A percentile compares a stretch with the other conserved stretches of the same genome.
Conservation (phyloP, 2,113 vertebrate species). For the Eolophus roseicapilla region DNA sequence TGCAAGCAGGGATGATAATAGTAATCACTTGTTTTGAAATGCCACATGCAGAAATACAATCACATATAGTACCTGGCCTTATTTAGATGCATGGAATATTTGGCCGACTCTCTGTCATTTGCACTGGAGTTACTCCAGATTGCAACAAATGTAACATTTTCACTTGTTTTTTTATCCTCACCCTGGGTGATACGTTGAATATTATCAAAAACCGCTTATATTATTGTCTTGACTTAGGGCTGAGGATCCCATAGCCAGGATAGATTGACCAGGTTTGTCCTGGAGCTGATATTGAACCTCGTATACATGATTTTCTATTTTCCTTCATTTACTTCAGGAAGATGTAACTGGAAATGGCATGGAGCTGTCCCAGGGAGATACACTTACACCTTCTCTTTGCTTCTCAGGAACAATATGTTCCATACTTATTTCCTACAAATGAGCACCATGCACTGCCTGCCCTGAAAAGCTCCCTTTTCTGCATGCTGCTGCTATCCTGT, state of each 20-base stretch:
- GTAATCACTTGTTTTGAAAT: background rate
- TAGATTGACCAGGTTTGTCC: background rate
- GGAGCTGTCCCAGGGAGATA: background rate
- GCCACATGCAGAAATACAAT: background rate
- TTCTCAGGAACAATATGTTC: background rate
- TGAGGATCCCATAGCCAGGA: background rate
- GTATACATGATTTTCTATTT: background rate
- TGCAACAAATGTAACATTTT: background rate
- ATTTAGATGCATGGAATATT: background rate
- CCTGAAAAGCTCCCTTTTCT: background rate
- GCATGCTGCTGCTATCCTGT: background rate
- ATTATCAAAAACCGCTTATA: background rate
- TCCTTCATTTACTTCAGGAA: background rate
- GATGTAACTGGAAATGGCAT: background rate
- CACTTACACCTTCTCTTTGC: background rate
- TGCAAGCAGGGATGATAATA: background rate
- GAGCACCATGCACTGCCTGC: accelerated
- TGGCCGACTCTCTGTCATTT: background rate
- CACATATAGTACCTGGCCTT: background rate
- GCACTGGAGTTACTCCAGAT: background rate
- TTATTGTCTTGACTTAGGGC: background rate
- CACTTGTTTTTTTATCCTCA: background rate
- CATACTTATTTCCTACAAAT: background rate
- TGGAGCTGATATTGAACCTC: background rate
- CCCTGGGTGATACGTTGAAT: background rate